A percentile compares a stretch with the other conserved stretches of the same genome.
phyloP scores from a whole-genome alignment of 1,140 invertebrate species.

The Pogonomyrmex californicus region DNA sequence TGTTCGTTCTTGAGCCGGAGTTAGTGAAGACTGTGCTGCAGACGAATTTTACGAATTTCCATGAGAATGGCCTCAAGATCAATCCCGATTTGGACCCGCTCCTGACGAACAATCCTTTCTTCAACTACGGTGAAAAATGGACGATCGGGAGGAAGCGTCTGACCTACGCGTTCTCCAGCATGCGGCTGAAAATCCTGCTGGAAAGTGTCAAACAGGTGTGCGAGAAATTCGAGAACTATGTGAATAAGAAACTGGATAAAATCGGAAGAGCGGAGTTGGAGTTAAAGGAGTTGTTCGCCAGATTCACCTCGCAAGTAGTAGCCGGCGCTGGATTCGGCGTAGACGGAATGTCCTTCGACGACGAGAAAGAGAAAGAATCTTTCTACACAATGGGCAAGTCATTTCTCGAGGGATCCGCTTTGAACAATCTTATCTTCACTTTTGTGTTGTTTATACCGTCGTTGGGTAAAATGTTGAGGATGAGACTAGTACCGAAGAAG shows the following conservation, averaged over 20 bases:
- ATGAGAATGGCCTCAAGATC: constrained; percentile 22
- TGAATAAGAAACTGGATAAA: constrained; percentile 53
- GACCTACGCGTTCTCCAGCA: constrained; percentile 60
- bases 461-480: neutral
- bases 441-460: neutral
- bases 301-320: constrained; percentile 86
- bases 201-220: constrained; percentile 43
- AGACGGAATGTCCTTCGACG: constrained; percentile 63
- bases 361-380: constrained; percentile 31
- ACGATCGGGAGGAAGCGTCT: neutral
- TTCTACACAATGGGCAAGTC: neutral
- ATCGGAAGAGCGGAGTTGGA: constrained; percentile 68
- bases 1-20: constrained; percentile 80
- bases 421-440: neutral
- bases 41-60: constrained; percentile 77
- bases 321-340: constrained; percentile 75
- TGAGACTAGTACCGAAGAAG: neutral
- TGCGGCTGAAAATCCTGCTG: constrained; percentile 68
- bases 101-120: neutral
- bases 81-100: constrained; percentile 26
- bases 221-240: constrained; percentile 55
- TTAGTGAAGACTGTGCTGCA: constrained; percentile 78
- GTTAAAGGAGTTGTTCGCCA: constrained; percentile 80
- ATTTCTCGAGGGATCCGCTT: neutral
- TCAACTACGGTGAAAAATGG: constrained; percentile 16